Percentiles rank a stretch among this genome's conserved stretches.
phyloP scores from a whole-genome alignment of 2,113 vertebrate species.

The Abramis brama region DNA sequence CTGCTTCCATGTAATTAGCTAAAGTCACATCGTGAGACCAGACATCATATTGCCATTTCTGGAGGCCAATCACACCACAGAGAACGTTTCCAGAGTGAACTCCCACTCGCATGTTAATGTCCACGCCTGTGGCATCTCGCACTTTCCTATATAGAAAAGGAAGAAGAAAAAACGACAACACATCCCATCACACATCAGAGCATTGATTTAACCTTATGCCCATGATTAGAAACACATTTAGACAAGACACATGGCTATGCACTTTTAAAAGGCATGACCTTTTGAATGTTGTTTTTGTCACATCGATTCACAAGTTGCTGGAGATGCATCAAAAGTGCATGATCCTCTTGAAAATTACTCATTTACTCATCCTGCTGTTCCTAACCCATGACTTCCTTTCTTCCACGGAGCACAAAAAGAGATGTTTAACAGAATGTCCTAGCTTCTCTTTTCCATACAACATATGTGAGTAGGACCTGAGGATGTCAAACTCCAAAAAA shows the following conservation, averaged over 20 bases:
- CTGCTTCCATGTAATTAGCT: slow-evolving; percentile 98
- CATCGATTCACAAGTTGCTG: neutral
- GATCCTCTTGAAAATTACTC: neutral
- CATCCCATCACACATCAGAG: neutral
- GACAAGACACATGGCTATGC: neutral
- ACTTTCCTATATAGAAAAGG: slow-evolving; percentile 83
- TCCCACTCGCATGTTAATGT: slow-evolving; percentile 97
- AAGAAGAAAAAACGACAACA: neutral
- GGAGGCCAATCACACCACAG: slow-evolving; percentile 95
- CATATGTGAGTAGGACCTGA: neutral
- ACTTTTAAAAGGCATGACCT: slow-evolving; percentile 13
- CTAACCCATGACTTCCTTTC: neutral
- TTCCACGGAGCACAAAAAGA: neutral
- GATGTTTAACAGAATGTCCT: neutral
- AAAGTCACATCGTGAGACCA: slow-evolving; percentile 98
- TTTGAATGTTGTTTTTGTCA: slow-evolving; percentile 21
- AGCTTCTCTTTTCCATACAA: neutral
- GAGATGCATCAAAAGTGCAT: neutral
- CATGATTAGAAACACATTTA: neutral
- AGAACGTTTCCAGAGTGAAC: slow-evolving; percentile 97
- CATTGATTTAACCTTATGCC: slow-evolving; percentile 8
- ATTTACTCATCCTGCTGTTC: neutral
- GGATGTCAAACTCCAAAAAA: neutral
- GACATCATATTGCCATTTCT: slow-evolving; percentile 98
- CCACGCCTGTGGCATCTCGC: slow-evolving; percentile 91